Base-by-base conservation (phyloP, 2,113 vertebrate species). In the Arothron firmamentum region DNA sequence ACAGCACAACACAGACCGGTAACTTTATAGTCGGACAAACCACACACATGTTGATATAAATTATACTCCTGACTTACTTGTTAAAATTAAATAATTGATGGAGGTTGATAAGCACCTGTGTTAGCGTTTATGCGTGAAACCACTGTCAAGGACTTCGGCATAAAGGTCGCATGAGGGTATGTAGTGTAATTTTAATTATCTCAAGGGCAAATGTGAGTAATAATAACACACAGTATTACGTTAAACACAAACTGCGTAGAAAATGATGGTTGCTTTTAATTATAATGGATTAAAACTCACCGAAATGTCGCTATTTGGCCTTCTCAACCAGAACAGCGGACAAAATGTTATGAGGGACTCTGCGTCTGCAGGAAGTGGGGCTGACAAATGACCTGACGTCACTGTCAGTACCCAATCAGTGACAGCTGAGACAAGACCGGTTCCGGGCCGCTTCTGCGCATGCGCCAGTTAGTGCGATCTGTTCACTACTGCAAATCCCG, bases 251-350 rank as follows among this genome's bases (percentile, higher is more conserved):
- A 38, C 34, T 38, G 2, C 12, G 7, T 16, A 45, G 5, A 16
- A 45, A 45, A 45, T 16, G 3, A 17, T 45, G 43, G 43, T 45
- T 15, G n/a, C n/a, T 17, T n/a, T n/a, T 18, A 19, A 49, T 9
- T 25, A 1, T 9, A 63, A 65, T 25, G 0, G 4, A 38, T 34
- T 61, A 8, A 52, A 59, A 80, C 86, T 89, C 65, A 90, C 88
- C 80, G 52, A 61, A 41, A 43, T 77, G 67, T 88, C 82, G 78
- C 88, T 88, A 88, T 89, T 90, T 88, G 86, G 87, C 85, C 86
- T 90, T 82, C 83, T 89, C 3, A 88, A 88, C 85, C 87, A 87
- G 85, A 90, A 90, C 86, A 86, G 85, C 87, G 74, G 85, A 83
- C 77, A 47, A 53, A 16, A 79, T 67, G 15, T 15, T 38, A 46